Base-by-base conservation (phyloP, 2,797 vertebrate genomes). In the Micrastur ruficollis region DNA sequence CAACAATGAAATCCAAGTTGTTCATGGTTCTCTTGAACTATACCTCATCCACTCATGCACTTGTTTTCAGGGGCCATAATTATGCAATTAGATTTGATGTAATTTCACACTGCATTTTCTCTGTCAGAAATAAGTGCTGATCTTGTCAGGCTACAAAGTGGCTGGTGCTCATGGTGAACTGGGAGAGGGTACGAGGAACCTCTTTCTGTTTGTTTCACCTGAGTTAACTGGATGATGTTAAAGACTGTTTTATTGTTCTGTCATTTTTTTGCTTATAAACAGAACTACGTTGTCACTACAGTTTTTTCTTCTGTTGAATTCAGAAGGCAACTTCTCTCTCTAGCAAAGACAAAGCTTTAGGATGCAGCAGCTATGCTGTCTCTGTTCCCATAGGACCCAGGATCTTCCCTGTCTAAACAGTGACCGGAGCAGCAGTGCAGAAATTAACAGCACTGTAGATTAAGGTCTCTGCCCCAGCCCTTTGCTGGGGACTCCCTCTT, bases 61-160 rank as follows among this genome's bases (percentile, higher is more conserved):
- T 92, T 95, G 59, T 96, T 95, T 95, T 80, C 52, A 52, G 53
- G 32, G 40, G 46, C 36, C 29, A 26, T 86, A 89, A 93, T 70
- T 84, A 80, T 21, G 47, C 63, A 86, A 67, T 84, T 89, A 74
- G n/a, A 65, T 86, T 82, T 73, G 13, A 89, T 84, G 63, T 34
- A 67, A 79, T 84, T 91, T 86, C 70, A 84, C 55, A 65, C 59
- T 38, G 52, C 2, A 15, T 92, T 94, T 95, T 95, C 67, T 62
- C 29, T 90, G 47, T 84, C 63, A 81, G 21, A 85, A 84, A 25
- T 53, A 72, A 65, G 23, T 55, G 40, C 34, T 53, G 55, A 62
- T 78, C 86, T 89, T 81, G 23, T 75, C 38, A 61, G 62, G 9
- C 38, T 86, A 70, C 58, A 19, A 56, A 34, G 49, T 40, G 23